Conservation (phyloP, 2,888 invertebrate species). For the Microchrysa polita region DNA sequence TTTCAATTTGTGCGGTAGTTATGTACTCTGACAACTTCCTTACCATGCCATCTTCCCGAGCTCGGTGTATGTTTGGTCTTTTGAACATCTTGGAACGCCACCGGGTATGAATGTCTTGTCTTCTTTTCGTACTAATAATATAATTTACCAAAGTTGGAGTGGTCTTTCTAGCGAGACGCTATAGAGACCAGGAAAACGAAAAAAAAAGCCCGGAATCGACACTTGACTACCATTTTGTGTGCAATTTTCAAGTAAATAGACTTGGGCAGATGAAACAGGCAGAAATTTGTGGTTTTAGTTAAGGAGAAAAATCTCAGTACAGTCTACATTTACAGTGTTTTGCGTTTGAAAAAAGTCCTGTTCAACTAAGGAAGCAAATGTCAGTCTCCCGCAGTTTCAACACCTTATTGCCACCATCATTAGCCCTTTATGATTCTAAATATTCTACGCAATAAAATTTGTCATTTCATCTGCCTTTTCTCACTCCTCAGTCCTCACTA, state of each 20-base stretch:
- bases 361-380: no score
- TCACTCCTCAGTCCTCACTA: no score
- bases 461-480: no score
- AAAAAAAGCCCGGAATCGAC: not conserved
- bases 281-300: no score
- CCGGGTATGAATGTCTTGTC: not conserved
- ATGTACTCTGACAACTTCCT: not conserved
- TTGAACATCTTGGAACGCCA: no score
- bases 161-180: not conserved
- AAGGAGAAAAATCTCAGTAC: constrained; percentile 30
- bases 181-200: not conserved
- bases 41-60: not conserved
- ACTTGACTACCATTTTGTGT: constrained; percentile 6
- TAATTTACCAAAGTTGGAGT: not conserved
- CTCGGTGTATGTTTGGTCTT: not conserved
- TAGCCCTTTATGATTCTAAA: no score
- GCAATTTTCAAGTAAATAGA: constrained; percentile 25
- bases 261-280: no score
- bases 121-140: constrained; percentile 33
- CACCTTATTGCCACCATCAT: no score
- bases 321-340: no score
- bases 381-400: no score
- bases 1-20: not conserved
- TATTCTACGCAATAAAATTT: no score
- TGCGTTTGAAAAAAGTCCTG: no score